Base-by-base conservation (phyloP, 2,888 invertebrate species). In the Barypeithes pellucidus region DNA sequence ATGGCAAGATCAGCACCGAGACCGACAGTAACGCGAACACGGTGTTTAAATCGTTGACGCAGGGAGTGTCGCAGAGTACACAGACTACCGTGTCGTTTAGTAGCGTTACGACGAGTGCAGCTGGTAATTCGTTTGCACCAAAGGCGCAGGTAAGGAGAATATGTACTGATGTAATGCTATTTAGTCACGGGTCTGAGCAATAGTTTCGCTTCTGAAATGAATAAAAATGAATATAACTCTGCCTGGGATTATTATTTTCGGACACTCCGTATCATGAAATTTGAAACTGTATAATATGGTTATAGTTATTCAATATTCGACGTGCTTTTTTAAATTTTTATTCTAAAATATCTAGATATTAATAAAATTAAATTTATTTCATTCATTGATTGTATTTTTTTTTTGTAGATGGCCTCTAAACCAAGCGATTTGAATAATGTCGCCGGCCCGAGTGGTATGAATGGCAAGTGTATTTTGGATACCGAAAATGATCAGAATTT, bases 1-100 rank as follows among this genome's bases (percentile, higher is more conserved):
- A 77, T 36, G 78, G 78, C 8, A 82, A 81, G 87, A 76, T 87
- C 84, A 70, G 84, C 81, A 69, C 86, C 84, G 77, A 85, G 20
- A 77, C 87, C 0, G 88, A 88, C 76, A 87, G 83, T 73, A 88
- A 87, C 76, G 85, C 87, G 0, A 88, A 87, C 75, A 86, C 82
- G 16, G 65, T 81, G 8, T 80, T 79, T 65, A 81, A 81, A 68
- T 76, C 79, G 5, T 62, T 80, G 11, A 79, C 77, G 12, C 74
- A 79, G 39, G 65, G 75, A 8, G 78, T 79, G 20, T 76, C 73
- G 14, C 80, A 80, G 61, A 75, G 77, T 66, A 69, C 76, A 16
- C 77, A 78, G 63, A 77, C 75, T 7, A 69, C 76, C 4, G 65
- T 76, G 9, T 72, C 72, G 8, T 79, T 77, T 41, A 79, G 76